phyloP scores from a whole-genome alignment of 1,140 invertebrate genomes.

The Uloborus diversus region DNA sequence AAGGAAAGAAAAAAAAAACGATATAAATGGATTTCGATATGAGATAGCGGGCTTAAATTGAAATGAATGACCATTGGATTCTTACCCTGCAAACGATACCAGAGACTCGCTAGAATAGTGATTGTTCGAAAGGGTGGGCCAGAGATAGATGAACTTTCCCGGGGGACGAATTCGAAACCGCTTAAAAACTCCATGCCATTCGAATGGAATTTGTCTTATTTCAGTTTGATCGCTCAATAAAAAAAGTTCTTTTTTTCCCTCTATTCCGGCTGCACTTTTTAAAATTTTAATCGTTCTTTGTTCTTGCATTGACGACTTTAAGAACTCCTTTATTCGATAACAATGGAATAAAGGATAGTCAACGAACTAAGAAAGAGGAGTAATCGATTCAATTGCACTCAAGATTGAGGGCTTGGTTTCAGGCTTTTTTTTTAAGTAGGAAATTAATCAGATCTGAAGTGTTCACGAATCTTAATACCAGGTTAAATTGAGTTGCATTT shows the following conservation, averaged over 20 bases:
- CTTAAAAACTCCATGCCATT: slow-evolving; percentile 44
- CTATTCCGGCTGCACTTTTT: background rate
- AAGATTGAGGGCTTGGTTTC: too few relatives aligned
- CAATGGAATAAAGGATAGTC: too few relatives aligned
- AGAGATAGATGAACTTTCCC: slow-evolving; percentile 27
- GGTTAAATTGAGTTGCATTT: too few relatives aligned
- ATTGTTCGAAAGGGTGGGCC: background rate
- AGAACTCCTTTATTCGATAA: too few relatives aligned
- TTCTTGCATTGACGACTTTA: too few relatives aligned
- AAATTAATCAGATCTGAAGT: too few relatives aligned
- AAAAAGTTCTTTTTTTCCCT: background rate
- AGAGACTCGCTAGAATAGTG: background rate
- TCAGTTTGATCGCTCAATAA: slow-evolving; percentile 23
- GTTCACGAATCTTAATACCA: too few relatives aligned
- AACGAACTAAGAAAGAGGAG: too few relatives aligned
- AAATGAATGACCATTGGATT: slow-evolving; percentile 34
- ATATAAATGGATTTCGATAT: slow-evolving; percentile 46
- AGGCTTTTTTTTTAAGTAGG: too few relatives aligned
- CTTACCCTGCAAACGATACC: background rate
- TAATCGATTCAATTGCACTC: too few relatives aligned
- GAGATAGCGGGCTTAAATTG: slow-evolving; percentile 37
- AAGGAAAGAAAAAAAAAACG: too few relatives aligned
- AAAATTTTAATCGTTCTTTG: too few relatives aligned
- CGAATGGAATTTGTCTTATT: slow-evolving; percentile 35
- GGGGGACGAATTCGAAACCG: slow-evolving; percentile 48